Conservation (phyloP, 35 echinoderm and acorn worm species). For the Ophiothrix spiculata region DNA sequence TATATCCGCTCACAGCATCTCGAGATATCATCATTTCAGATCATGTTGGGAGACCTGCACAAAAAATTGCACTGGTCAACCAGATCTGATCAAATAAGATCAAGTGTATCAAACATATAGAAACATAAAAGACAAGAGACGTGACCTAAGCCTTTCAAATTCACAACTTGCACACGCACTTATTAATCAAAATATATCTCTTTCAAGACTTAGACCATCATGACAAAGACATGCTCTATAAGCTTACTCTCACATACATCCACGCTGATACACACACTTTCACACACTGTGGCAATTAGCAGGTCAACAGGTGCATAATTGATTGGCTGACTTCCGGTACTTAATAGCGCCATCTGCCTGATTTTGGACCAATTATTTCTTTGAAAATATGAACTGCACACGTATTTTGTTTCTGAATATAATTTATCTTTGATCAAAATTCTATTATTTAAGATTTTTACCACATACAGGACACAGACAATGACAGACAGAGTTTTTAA, state of each 20-base stretch:
- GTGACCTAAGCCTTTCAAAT: not conserved
- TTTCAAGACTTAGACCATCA: no score
- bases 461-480: no score
- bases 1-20: slow-evolving; percentile 74
- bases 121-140: slow-evolving; percentile 8
- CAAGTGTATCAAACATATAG: slow-evolving; percentile 55
- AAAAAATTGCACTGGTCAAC: no score
- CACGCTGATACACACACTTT: not conserved
- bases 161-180: not conserved
- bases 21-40: slow-evolving; percentile 80
- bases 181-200: not conserved
- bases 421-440: no score
- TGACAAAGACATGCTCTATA: no score
- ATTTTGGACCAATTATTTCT: no score
- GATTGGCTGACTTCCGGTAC: not conserved
- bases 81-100: slow-evolving; percentile 84
- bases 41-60: no score
- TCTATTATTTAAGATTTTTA: no score
- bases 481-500: no score
- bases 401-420: no score
- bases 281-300: not conserved
- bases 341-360: not conserved
- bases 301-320: not conserved
- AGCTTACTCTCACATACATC: not conserved
- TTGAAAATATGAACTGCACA: no score